Percentiles rank a stretch among this genome's conserved stretches.
Evolutionary conservation across 92 coral and sea anemone genomes (phyloP).

Genomic region (Paramuricea clavata): DNA sequence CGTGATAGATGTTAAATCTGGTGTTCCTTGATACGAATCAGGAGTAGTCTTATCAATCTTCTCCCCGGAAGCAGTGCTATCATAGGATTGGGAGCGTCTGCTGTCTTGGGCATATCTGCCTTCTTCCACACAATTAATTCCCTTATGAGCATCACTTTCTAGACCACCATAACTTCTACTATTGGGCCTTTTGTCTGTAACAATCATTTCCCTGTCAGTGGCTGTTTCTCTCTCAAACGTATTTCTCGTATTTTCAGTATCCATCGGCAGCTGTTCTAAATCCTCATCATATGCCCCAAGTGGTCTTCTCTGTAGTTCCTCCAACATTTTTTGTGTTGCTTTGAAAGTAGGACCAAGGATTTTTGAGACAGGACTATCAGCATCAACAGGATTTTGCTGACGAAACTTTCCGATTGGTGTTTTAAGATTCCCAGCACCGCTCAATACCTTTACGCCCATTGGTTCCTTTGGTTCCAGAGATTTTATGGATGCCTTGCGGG

Average conservation of each 20-base stretch:
- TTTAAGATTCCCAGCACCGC: background rate
- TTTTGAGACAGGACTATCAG: conserved; percentile 92
- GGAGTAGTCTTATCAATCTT: background rate
- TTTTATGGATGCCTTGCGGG: conserved; percentile 9
- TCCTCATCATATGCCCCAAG: conserved; percentile 25
- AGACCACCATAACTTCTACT: background rate
- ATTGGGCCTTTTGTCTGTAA: background rate
- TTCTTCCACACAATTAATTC: background rate
- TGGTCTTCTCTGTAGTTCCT: conserved; percentile 42
- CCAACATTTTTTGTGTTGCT: conserved; percentile 86
- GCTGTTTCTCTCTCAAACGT: background rate
- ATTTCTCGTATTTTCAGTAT: conserved; percentile 13
- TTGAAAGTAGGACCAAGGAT: conserved; percentile 96
- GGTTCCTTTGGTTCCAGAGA: conserved; percentile 49
- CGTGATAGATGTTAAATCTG: too few species aligned
- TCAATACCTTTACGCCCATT: conserved; percentile 12
- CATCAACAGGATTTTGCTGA: conserved; percentile 53
- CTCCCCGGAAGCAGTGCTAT: background rate
- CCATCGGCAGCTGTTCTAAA: conserved; percentile 22
- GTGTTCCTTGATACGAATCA: background rate
- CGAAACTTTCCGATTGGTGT: conserved; percentile 10
- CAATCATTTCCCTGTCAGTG: conserved; percentile 33
- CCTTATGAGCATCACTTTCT: background rate
- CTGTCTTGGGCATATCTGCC: conserved; percentile 39
- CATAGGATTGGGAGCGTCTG: background rate